Conservation (phyloP, 2,797 vertebrate species). For the Anomalospiza imberbis region DNA sequence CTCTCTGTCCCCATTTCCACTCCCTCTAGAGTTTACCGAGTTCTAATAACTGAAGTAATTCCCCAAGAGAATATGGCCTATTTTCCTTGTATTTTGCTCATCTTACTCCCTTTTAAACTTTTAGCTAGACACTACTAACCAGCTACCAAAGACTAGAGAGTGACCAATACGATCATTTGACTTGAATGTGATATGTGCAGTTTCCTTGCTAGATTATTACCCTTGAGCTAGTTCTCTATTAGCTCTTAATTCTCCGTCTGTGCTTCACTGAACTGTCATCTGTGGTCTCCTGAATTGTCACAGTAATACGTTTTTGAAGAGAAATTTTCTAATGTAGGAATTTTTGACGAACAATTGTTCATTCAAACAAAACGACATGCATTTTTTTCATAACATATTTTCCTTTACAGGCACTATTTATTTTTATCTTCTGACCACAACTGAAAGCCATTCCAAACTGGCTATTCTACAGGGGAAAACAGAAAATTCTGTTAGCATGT, state of each 20-base stretch:
- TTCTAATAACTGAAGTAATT: not conserved
- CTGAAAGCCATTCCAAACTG: not conserved
- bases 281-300: not conserved
- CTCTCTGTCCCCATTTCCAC: not conserved
- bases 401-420: not conserved
- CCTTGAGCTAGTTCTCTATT: not conserved
- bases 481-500: not conserved
- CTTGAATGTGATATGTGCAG: not conserved
- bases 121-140: not conserved
- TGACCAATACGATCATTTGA: not conserved
- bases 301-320: not conserved
- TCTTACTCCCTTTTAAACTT: not conserved
- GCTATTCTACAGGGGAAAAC: not conserved
- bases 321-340: not conserved
- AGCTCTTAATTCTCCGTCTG: not conserved
- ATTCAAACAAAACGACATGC: constrained; percentile 16
- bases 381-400: not conserved
- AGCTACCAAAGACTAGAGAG: not conserved
- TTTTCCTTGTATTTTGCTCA: not conserved
- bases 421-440: not conserved
- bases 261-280: not conserved
- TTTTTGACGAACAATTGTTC: not conserved
- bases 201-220: not conserved
- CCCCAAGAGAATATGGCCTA: not conserved
- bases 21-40: not conserved